Percentiles rank a stretch among this genome's conserved stretches.
Evolutionary conservation across 2,797 vertebrate species (phyloP).

Genomic region (Ptychadena robeensis): DNA sequence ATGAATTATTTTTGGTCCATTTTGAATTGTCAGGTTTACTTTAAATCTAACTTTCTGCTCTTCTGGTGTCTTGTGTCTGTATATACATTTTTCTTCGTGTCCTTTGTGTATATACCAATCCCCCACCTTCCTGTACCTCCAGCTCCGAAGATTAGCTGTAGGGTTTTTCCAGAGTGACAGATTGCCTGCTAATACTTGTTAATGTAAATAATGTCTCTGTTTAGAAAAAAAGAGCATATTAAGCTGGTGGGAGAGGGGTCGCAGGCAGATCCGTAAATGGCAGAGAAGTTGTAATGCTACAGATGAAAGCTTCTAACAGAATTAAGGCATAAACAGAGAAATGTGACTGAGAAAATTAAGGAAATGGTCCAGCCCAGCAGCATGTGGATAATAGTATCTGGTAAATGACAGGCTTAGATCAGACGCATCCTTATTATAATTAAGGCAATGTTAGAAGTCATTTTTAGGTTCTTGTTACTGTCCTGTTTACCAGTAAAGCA

Average conservation of each 20-base stretch:
- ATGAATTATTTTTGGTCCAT: background rate
- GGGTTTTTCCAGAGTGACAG: slow-evolving; percentile 51
- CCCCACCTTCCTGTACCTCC: slow-evolving; percentile 49
- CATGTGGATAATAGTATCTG: slow-evolving; percentile 21
- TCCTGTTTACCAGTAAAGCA: background rate
- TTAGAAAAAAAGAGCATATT: slow-evolving; percentile 43
- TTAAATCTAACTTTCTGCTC: slow-evolving; percentile 10
- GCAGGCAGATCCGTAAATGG: slow-evolving; percentile 41
- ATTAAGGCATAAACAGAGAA: slow-evolving; percentile 34
- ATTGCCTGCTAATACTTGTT: slow-evolving; percentile 57
- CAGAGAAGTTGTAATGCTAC: slow-evolving; percentile 10
- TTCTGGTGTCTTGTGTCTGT: slow-evolving; percentile 14
- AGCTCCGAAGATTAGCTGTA: slow-evolving; percentile 36
- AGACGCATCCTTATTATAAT: slow-evolving; percentile 17
- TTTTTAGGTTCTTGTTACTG: slow-evolving; percentile 4
- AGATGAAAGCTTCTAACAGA: slow-evolving; percentile 28
- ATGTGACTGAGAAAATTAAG: slow-evolving; percentile 25
- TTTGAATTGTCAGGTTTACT: background rate
- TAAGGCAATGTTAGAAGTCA: background rate
- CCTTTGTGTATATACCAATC: slow-evolving; percentile 40
- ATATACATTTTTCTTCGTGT: slow-evolving; percentile 25
- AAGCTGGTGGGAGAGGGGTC: slow-evolving; percentile 26
- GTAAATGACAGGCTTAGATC: slow-evolving; percentile 8
- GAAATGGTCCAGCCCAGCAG: slow-evolving; percentile 8
- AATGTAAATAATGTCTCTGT: slow-evolving; percentile 59